phyloP scores from a whole-genome alignment of 1,140 invertebrate genomes.

The Drosophila tristis region DNA sequence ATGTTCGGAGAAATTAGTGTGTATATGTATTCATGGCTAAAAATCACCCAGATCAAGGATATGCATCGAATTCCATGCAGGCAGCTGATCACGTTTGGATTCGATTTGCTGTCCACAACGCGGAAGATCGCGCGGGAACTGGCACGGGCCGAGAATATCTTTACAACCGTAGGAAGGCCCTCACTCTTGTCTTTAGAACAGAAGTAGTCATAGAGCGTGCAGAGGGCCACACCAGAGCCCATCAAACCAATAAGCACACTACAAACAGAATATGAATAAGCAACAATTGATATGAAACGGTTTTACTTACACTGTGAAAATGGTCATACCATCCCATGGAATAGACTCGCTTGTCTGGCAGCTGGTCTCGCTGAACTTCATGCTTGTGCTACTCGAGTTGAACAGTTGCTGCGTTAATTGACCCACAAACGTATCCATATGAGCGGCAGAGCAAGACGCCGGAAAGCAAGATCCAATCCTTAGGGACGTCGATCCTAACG shows the following conservation, averaged over 20 bases:
- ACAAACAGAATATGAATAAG: not conserved
- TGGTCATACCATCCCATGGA: constrained; percentile 45
- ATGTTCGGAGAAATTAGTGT: constrained; percentile 50
- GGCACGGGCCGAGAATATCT: constrained; percentile 50
- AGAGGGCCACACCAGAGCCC: constrained; percentile 10
- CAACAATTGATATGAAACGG: not conserved
- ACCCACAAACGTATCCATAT: constrained; percentile 17
- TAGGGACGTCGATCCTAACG: not conserved
- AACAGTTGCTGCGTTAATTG: constrained; percentile 1
- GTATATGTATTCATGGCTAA: constrained; percentile 85
- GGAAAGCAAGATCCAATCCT: constrained; percentile 14
- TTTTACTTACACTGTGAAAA: constrained; percentile 55
- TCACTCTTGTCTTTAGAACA: constrained; percentile 41
- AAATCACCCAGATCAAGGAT: constrained; percentile 88
- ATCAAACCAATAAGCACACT: constrained; percentile 49
- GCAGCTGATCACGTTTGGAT: constrained; percentile 80
- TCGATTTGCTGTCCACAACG: constrained; percentile 12
- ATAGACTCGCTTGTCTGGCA: constrained; percentile 27
- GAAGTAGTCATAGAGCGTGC: constrained; percentile 59
- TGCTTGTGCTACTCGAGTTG: not conserved
- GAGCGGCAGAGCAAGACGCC: constrained; percentile 15
- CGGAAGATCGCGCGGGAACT: constrained; percentile 52
- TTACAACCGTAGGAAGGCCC: constrained; percentile 36
- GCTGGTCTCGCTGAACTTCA: constrained; percentile 11
- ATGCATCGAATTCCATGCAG: constrained; percentile 86